Conservation (phyloP, 1,140 invertebrate species). For the Drosophila sp. region DNA sequence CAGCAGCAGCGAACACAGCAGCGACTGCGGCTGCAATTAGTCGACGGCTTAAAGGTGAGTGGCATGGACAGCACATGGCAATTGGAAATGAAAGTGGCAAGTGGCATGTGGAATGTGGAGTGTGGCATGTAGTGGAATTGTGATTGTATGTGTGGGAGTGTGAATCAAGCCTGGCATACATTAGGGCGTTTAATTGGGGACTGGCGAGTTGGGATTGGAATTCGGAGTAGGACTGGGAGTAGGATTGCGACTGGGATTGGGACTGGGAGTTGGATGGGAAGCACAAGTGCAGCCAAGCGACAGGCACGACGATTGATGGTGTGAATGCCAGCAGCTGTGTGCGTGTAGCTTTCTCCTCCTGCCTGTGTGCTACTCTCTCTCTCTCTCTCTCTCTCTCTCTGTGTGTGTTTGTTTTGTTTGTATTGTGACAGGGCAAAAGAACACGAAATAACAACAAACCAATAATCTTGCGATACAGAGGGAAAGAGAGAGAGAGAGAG, state of each 20-base stretch:
- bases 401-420: constrained; percentile 1
- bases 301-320: constrained; percentile 58
- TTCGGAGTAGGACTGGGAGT: no score
- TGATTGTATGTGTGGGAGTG: not conserved
- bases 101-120: no score
- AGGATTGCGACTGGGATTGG: not conserved
- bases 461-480: not conserved
- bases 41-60: constrained; percentile 77
- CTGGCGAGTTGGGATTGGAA: constrained; percentile 16
- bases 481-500: not conserved
- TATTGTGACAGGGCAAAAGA: constrained; percentile 17
- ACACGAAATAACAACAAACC: constrained; percentile 8
- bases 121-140: not conserved
- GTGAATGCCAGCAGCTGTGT: constrained; percentile 67
- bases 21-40: constrained; percentile 73
- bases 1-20: constrained; percentile 52
- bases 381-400: no score
- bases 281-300: constrained; percentile 40
- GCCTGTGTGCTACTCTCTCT: no score
- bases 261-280: constrained; percentile 4
- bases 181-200: constrained; percentile 39
- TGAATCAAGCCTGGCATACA: constrained; percentile 22
- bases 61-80: constrained; percentile 21
- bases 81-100: not conserved
- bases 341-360: constrained; percentile 1